Base-by-base conservation (phyloP, 2,113 vertebrate genomes). In the Raphicerus campestris region DNA sequence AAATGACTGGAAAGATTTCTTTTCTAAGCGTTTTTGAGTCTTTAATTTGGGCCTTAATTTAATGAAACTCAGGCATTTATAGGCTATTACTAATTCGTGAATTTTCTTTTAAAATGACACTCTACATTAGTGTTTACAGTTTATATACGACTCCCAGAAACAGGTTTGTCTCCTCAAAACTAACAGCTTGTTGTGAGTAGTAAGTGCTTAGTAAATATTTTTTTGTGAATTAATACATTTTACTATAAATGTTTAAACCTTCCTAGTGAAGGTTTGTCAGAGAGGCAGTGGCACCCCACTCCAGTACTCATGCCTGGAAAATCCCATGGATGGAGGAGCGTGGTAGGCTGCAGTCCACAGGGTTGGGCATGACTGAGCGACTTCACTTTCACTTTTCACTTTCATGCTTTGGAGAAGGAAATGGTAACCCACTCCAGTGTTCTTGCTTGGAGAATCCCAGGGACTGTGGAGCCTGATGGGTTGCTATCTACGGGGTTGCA, bases 81-180 rank as follows among this genome's bases (percentile, higher is more conserved):
- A 89, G 81, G 5, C 32, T 91, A 19, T 84, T 30, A 82, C 24
- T 58, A 97, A 87, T 81, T 66, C 35, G 61, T 70, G 32, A 49
- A 5, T 26, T 85, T 96, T 75, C 47, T 93, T 32, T 93, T 58
- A 91, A 96, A 92, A 90, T 94, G 55, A 91, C 3, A 91, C 49
- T 55, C 7, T 30, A n/a, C 28, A 3, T 89, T 78, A 78, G 20
- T 35, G 49, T 92, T 93, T 91, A 39, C 17, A 75, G 20, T 56
- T 87, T 85, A 73, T 19, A 77, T 60, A 45, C 11, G 87, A 81
- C 9, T 96, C 30, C 39, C 10, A 82, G 14, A 22, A 93, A 45
- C 19, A 94, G 15, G 0, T 73, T 75, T 93, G 58, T 39, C 24
- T 17, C n/a, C 7, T 96, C 19, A 60, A 30, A 92, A 45, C 77